Evolutionary conservation across 2,888 invertebrate genomes (phyloP), one percentile per base, ranked within the genome.

Genomic region (Seira sanloemensis): DNA sequence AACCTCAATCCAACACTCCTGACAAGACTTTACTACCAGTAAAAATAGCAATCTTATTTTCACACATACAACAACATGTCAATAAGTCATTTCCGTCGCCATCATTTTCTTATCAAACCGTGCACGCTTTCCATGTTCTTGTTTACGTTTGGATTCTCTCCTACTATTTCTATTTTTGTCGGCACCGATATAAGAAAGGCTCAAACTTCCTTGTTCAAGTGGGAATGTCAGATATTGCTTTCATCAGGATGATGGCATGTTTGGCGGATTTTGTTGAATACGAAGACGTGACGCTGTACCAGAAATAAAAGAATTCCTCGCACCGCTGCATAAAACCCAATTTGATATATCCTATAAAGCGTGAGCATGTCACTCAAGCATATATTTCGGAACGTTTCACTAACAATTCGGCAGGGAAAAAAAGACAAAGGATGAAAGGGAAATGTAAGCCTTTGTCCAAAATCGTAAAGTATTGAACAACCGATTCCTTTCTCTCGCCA

Each of bases 71-170:
- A 62, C 12, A 58, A 46, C 67, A n/a, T 80, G 80, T 74, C 80
- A 80, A 74, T 80, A 74, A 62, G 54, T 58, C 54, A 58, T 73
- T 79, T 78, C 58, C 58, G 5, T 18, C 58, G 58, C 58, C 58
- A 58, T 58, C 58, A 58, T 58, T 58, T 58, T 58, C 58, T 58
- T 58, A 58, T 58, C 58, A 58, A 58, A 9, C 58, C n/a, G n/a
- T 58, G 18, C 58, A 58, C 58, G 9, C 58, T 4, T 37, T 37
- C 12, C 37, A 12, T 37, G 37, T 58, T n/a, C n/a, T 16, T 18
- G 18, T n/a, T 58, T 18, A 9, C 2, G 4, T 58, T 18, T 58
- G 58, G 58, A 58, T n/a, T 58, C 58, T 18, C 58, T 58, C 58
- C 16, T 58, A 18, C n/a, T 58, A n/a, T 58, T 58, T 58, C n/a